Base-by-base conservation (phyloP, 2,113 vertebrate species). In the Pollimyrus isidori region DNA sequence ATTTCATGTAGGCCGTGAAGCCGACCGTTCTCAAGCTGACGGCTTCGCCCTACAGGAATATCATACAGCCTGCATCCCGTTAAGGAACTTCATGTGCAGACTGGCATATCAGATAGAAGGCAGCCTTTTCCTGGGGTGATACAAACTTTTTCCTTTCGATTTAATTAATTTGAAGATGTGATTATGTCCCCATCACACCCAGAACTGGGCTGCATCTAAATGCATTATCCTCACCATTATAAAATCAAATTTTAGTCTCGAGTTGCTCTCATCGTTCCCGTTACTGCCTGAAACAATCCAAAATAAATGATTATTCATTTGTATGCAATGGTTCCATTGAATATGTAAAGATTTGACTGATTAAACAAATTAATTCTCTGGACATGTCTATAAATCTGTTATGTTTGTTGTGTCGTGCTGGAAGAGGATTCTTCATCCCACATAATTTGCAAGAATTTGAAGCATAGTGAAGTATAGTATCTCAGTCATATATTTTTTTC, bases 211-310 rank as follows among this genome's bases (percentile, higher is more conserved):
- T 88, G 89, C 87, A 91, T 89, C 87, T 91, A 90, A 91, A 91
- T 86, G 88, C 76, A 88, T 91, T 91, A 87, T 89, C 89, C 88
- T 89, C 84, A 49, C 89, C 30, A 90, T 90, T 90, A 90, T 88
- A 87, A 45, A 88, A 91, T 90, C 91, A 35, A 88, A 90, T 92
- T 91, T 89, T 89, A 90, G 90, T 91, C 90, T 90, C 89, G 23
- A 86, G 89, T 90, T 92, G 87, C 65, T 80, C 88, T 88, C 85
- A 83, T 84, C 85, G 90, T 42, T 90, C 87, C n/a, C 3, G 35
- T 35, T 15, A 15, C 73, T 50, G 52, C 58, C 62, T 52, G 48
- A 82, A 89, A 89, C 46, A 53, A 82, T 89, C 50, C 80, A 73
- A 82, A 89, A 82, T 69, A 69, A 88, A 88, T 46, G 87, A 88